Conservation (phyloP, 2,888 invertebrate species). For the Yponomeuta sedellus region DNA sequence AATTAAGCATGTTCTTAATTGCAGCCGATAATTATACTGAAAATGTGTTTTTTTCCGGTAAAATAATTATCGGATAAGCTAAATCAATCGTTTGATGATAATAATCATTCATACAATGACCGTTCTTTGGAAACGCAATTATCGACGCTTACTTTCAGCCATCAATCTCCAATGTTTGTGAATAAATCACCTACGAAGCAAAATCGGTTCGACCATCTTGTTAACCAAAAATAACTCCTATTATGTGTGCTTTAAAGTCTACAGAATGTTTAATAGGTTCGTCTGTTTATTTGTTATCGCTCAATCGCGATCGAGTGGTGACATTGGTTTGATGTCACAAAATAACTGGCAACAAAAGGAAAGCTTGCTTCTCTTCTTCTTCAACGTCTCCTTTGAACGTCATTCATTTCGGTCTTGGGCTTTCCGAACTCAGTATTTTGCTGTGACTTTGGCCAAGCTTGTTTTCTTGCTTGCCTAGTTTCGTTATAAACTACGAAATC, state of each 20-base stretch:
- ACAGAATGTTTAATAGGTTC: neutral
- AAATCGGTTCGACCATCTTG: neutral
- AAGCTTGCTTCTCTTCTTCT: no score
- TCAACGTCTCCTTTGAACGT: no score
- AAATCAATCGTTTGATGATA: neutral
- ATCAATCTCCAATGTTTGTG: neutral
- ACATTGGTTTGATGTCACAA: neutral
- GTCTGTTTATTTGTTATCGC: conserved; percentile 1
- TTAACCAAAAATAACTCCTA: neutral
- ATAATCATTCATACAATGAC: neutral
- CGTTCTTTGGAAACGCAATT: neutral
- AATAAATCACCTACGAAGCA: neutral
- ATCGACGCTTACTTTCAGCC: neutral
- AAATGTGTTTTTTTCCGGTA: neutral
- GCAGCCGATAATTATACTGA: no score
- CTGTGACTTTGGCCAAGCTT: no score
- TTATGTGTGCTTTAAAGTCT: neutral
- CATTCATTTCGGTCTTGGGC: no score
- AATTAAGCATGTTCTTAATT: no score
- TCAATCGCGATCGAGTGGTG: neutral
- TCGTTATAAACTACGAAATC: neutral
- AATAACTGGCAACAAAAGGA: neutral
- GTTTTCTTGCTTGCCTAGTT: neutral
- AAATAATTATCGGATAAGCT: neutral
- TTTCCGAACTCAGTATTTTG: no score